A percentile compares a stretch with the other conserved stretches of the same genome.
Conservation (phyloP, 2,888 invertebrate genomes). For the Caenorhabditis sp. region DNA sequence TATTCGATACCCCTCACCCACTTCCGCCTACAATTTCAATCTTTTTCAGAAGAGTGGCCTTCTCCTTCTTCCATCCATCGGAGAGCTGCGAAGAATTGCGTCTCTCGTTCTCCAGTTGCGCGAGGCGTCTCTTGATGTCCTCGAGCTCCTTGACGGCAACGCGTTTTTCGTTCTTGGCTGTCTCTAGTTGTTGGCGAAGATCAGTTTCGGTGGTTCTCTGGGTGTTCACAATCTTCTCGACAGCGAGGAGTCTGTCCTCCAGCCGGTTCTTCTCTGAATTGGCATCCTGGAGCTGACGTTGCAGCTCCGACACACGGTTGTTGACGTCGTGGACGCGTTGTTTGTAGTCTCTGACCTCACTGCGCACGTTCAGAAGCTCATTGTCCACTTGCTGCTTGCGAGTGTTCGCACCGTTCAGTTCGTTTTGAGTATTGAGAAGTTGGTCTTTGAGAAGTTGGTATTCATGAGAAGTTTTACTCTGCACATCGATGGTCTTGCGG, state of each 20-base stretch:
- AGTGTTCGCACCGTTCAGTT: conserved; percentile 69
- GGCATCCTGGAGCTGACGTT: conserved; percentile 77
- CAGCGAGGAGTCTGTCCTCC: conserved; percentile 72
- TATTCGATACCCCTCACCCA: background rate
- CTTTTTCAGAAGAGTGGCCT: conserved; percentile 74
- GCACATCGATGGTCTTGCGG: conserved; percentile 70
- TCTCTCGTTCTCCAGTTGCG: conserved; percentile 72
- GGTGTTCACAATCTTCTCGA: conserved; percentile 75
- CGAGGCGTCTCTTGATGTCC: conserved; percentile 71
- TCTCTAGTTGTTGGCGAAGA: conserved; percentile 74
- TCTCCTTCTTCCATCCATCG: conserved; percentile 77
- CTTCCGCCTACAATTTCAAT: conserved; percentile 71
- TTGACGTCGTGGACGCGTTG: conserved; percentile 75
- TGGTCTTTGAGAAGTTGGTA: conserved; percentile 71
- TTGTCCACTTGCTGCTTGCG: conserved; percentile 73
- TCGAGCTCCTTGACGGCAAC: conserved; percentile 69
- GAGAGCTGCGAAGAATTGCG: conserved; percentile 64
- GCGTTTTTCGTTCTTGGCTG: conserved; percentile 75
- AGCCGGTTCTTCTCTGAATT: conserved; percentile 76
- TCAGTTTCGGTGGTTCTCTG: conserved; percentile 74
- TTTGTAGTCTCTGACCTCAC: conserved; percentile 77
- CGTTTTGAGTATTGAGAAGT: conserved; percentile 71
- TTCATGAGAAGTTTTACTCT: conserved; percentile 71
- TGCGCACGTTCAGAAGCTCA: conserved; percentile 71
- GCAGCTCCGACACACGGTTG: conserved; percentile 74